These are phyloP conservation scores for Vanacampus margaritifer DNA, from an alignment of 2,113 vertebrate genomes.

Conservation along the genomic window DNA sequence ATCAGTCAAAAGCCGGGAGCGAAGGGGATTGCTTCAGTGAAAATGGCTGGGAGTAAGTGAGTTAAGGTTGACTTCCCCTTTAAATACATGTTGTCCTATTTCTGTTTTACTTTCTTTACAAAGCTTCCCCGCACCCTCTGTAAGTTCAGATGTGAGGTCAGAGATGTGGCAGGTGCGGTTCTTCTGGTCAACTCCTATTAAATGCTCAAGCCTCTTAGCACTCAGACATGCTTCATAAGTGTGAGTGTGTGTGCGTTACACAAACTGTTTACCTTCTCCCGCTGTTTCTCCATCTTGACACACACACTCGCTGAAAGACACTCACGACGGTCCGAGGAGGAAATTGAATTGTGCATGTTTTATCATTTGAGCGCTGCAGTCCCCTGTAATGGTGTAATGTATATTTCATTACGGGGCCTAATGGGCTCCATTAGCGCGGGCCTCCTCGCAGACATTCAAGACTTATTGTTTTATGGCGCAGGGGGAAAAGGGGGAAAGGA, in stretches of 20 bases:
- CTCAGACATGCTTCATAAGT: conserved; percentile 67
- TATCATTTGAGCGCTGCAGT: conserved; percentile 74
- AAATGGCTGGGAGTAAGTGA: too few species aligned
- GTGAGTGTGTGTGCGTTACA: conserved; percentile 20
- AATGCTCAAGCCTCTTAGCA: conserved; percentile 62
- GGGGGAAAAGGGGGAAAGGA: conserved; percentile 53
- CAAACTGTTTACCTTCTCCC: conserved; percentile 43
- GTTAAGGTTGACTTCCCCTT: neutral
- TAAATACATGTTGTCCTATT: neutral
- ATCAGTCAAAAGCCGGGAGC: too few species aligned
- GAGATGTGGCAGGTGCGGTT: conserved; percentile 63
- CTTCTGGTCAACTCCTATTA: conserved; percentile 69
- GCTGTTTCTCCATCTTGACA: conserved; percentile 34
- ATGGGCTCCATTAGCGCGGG: conserved; percentile 80
- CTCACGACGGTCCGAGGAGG: conserved; percentile 62
- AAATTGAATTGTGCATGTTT: conserved; percentile 84
- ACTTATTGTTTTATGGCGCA: conserved; percentile 71
- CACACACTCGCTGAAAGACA: conserved; percentile 47
- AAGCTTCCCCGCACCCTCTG: neutral
- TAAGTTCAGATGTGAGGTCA: conserved; percentile 44
- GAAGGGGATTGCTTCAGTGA: too few species aligned
- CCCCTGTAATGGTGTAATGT: conserved; percentile 79
- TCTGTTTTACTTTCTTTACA: neutral
- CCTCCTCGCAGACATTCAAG: conserved; percentile 77
- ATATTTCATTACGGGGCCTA: conserved; percentile 83